Evolutionary conservation across 2,797 vertebrate species (phyloP), one percentile per base, ranked within the genome.

Genomic region (Karalla daura): DNA sequence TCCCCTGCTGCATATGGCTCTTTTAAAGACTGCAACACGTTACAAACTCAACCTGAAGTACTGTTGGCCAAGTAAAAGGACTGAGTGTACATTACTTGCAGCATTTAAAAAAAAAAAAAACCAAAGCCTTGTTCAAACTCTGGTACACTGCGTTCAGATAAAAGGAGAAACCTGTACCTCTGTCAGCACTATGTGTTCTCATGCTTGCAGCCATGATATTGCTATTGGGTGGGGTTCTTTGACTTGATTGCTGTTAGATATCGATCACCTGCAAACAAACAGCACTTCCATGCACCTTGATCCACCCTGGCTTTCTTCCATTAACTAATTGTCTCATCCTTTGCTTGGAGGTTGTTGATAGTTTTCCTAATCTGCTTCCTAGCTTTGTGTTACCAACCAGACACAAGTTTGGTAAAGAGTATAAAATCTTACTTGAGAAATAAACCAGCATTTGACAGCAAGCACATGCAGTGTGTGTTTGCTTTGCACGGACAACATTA

Each of bases 101-200:
- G 21, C 32, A 17, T 44, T 25, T 21, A 53, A 54, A 54, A 49
- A 79, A 76, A 81, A 80, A 71, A 80, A 63, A 54, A 49, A 79
- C 78, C 83, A 80, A 71, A 80, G 65, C 52, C 30, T n/a, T 70
- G 64, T 66, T 80, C 32, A 35, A 33, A 39, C 27, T 60, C 52
- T 5, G 45, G 64, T 67, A 71, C 67, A 69, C 50, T 70, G 56
- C 69, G 58, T 51, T 59, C 41, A 50, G 24, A 66, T 30, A 28
- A 32, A 24, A 32, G 39, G 3, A 17, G 10, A 30, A 11, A 20
- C 33, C 9, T 21, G 56, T 11, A 20, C 18, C 25, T 49, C 13
- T 44, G 18, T 12, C 14, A 25, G 63, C 32, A 45, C 37, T n/a
- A 7, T n/a, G 13, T 23, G 15, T 49, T 30, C 65, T 56, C 12